These are phyloP conservation scores for Serranus cabrilla DNA, from an alignment of 2,797 vertebrate species.

Conservation along the genomic window DNA sequence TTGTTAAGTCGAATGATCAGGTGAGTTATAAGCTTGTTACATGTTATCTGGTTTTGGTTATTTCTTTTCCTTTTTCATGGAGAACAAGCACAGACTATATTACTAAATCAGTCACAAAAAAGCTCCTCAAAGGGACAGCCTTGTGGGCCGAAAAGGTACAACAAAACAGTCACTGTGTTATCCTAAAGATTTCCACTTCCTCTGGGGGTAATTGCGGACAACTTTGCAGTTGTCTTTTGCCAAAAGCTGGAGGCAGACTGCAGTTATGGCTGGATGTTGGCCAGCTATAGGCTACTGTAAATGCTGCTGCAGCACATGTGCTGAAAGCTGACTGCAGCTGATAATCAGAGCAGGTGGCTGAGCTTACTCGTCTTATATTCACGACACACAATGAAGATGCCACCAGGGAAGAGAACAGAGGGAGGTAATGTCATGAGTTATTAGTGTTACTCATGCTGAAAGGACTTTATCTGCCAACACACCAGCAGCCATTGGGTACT, in stretches of 20 bases:
- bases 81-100: not conserved
- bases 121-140: not conserved
- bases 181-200: not conserved
- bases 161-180: not conserved
- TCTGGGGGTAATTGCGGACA: not conserved
- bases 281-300: constrained; percentile 25
- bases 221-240: not conserved
- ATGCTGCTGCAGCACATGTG: constrained; percentile 39
- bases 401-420: not conserved
- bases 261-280: constrained; percentile 26
- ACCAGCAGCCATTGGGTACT: not conserved
- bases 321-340: constrained; percentile 27
- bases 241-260: constrained; percentile 37
- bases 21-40: not conserved
- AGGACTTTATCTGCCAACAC: not conserved
- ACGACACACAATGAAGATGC: not conserved
- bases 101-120: not conserved
- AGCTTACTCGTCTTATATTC: not conserved
- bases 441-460: not conserved
- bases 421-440: not conserved
- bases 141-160: not conserved
- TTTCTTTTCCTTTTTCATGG: not conserved
- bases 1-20: not conserved
- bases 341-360: constrained; percentile 25
- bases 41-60: not conserved